Evolutionary conservation across 1,140 invertebrate genomes (phyloP).

Genomic region (Dreissena polymorpha): DNA sequence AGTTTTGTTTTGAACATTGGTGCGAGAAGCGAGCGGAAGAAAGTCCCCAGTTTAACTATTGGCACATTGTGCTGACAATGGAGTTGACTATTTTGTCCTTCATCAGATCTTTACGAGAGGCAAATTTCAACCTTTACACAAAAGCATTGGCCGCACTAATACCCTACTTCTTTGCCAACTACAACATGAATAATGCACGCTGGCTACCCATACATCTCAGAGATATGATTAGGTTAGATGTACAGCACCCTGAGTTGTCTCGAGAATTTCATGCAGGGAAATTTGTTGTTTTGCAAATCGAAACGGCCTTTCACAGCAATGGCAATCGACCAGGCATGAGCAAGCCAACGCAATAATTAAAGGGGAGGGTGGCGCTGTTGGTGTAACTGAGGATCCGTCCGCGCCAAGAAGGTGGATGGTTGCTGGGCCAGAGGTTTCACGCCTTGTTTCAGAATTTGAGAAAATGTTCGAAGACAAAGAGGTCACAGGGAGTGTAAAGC

Average conservation of each 20-base stretch:
- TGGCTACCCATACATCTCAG: slow-evolving; percentile 53
- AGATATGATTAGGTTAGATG: slow-evolving; percentile 18
- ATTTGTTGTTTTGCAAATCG: slow-evolving; percentile 12
- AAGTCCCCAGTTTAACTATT: slow-evolving; percentile 7
- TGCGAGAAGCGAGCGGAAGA: not conserved
- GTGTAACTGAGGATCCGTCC: slow-evolving; percentile 58
- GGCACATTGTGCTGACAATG: not conserved
- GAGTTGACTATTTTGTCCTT: slow-evolving; percentile 19
- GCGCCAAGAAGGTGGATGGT: slow-evolving; percentile 60
- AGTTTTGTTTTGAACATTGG: not conserved
- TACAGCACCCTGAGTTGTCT: not conserved
- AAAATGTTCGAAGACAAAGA: not conserved
- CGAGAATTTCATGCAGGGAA: not conserved
- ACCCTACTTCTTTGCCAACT: slow-evolving; percentile 41
- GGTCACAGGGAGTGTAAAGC: not conserved
- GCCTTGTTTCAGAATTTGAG: slow-evolving; percentile 60
- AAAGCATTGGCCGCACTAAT: not conserved
- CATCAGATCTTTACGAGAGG: slow-evolving; percentile 11
- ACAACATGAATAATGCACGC: slow-evolving; percentile 43
- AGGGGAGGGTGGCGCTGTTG: slow-evolving; percentile 62
- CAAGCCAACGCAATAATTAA: slow-evolving; percentile 62
- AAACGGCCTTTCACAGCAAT: slow-evolving; percentile 50
- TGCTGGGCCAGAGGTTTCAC: slow-evolving; percentile 54
- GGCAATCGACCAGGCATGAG: slow-evolving; percentile 67
- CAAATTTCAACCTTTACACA: slow-evolving; percentile 8